A percentile compares a stretch with the other conserved stretches of the same genome.
phyloP scores from a whole-genome alignment of 2,888 invertebrate species.

The Cataglyphis livida region DNA sequence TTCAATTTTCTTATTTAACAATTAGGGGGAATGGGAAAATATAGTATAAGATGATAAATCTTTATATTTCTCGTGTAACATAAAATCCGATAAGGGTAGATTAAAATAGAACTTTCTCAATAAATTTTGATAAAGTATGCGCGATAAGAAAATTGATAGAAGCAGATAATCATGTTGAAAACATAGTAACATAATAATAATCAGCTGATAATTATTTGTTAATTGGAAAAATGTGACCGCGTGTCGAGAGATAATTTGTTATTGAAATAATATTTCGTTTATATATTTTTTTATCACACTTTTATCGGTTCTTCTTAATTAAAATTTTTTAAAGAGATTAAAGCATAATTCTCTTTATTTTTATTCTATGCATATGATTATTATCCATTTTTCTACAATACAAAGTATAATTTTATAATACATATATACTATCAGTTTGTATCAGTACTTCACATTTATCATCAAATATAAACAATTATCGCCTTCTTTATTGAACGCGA shows the following conservation, averaged over 20 bases:
- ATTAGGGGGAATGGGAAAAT: not conserved
- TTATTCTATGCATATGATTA: not conserved
- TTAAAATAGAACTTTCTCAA: not conserved
- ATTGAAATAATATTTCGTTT: not conserved
- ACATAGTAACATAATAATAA: not conserved
- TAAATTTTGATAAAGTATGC: not conserved
- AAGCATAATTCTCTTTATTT: not conserved
- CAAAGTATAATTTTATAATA: not conserved
- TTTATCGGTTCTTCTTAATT: not conserved
- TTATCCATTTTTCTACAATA: constrained; percentile 7
- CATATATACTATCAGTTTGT: constrained; percentile 3
- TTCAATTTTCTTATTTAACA: not conserved
- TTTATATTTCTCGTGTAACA: not conserved
- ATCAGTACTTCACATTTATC: not conserved
- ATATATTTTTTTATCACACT: not conserved
- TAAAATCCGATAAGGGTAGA: not conserved
- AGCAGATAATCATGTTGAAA: not conserved
- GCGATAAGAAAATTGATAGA: not conserved
- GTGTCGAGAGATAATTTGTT: not conserved
- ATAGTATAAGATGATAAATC: not conserved
- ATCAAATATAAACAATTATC: not conserved
- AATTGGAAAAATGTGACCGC: not conserved
- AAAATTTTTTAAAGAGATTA: not conserved
- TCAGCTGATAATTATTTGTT: not conserved
- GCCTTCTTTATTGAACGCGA: not conserved